Evolutionary conservation across 2,888 invertebrate genomes (phyloP), one percentile per base, ranked within the genome.

Genomic region (Nemotelus nigrinus): DNA sequence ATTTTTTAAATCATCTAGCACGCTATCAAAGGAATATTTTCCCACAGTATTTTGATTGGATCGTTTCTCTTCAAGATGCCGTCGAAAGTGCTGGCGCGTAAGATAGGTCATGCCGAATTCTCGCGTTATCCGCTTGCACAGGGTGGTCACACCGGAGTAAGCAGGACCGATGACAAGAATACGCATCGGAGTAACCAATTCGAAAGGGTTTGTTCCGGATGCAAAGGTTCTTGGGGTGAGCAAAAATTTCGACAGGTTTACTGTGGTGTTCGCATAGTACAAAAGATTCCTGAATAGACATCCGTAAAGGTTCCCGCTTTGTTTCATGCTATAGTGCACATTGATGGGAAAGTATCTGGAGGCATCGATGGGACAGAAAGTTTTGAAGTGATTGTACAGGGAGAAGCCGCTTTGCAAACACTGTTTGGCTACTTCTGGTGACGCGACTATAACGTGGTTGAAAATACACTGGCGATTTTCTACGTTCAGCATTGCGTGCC

Each of bases 341-440:
- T 79, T 79, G 3, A 77, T 39, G 2, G 70, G 78, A 58, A 80
- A 77, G n/a, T 80, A 10, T 64, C 90, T 88, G 82, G 84, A 88
- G 70, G 91, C 86, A 82, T 90, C 89, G 0, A 93, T 92, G 0
- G 93, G 93, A 83, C 93, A 92, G 82, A 89, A 88, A 77, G 89
- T 88, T 44, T 90, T 89, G 84, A 92, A 93, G 81, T 89, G 89
- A 83, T 92, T 93, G 41, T 90, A 83, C 79, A 92, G 89, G 83
- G 86, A 91, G 83, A 90, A 90, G 3, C 93, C 93, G 79, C 86
- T 86, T 2, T 86, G 83, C 55, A 93, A 82, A 60, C 92, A 85
- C 75, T 86, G 85, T 82, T 92, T 90, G 4, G 92, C 91, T 25
- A 89, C 85, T 80, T 90, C 89, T 10, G 85, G 80, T 75, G 87